phyloP scores from a whole-genome alignment of 2,888 invertebrate genomes.

The Dinocampus coccinellae region DNA sequence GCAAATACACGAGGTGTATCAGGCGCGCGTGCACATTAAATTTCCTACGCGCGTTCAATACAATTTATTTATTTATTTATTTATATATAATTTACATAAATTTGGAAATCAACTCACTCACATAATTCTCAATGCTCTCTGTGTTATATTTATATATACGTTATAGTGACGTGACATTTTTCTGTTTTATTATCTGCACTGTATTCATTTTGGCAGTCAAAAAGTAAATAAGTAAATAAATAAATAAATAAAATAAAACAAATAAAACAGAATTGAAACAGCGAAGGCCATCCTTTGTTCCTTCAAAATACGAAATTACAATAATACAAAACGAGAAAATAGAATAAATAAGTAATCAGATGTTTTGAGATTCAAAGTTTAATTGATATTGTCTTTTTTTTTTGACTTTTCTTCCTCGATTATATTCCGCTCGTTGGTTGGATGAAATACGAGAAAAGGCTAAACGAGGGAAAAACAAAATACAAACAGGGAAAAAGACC shows the following conservation, averaged over 20 bases:
- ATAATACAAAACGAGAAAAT: not conserved
- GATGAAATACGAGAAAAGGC: not conserved
- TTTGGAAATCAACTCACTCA: conserved; percentile 58
- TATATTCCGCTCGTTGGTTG: not conserved
- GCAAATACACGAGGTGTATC: not conserved
- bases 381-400: not conserved
- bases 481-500: no score
- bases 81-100: conserved; percentile 55
- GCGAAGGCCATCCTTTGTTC: conserved; percentile 5
- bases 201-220: not conserved
- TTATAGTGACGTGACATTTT: not conserved
- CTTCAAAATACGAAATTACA: not conserved
- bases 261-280: no score
- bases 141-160: not conserved
- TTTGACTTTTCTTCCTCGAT: not conserved
- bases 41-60: not conserved
- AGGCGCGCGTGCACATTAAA: not conserved
- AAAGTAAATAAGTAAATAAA: not conserved
- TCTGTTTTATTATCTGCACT: not conserved
- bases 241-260: no score
- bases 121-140: not conserved
- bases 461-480: not conserved
- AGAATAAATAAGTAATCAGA: not conserved
- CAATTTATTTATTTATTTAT: conserved; percentile 7
- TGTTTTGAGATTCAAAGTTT: not conserved